Percentiles rank a stretch among this genome's conserved stretches.
Conservation (phyloP, 1,140 invertebrate species). For the Ephestia elutella region DNA sequence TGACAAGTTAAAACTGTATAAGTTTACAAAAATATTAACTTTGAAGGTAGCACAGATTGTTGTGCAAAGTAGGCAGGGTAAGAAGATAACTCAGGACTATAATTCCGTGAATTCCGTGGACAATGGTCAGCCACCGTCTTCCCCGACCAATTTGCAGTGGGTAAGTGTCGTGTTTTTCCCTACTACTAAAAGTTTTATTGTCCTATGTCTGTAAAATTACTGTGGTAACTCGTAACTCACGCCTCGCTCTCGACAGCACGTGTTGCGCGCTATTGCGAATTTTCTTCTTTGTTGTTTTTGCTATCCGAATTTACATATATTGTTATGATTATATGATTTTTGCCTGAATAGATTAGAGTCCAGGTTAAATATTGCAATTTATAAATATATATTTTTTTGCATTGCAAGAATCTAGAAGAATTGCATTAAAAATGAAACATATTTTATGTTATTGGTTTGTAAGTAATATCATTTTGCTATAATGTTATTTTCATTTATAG, state of each 20-base stretch:
- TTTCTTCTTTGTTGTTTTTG: background rate
- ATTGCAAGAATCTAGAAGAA: too few species aligned
- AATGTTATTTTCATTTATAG: slow-evolving; percentile 26
- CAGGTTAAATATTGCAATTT: too few species aligned
- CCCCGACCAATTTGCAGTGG: slow-evolving; percentile 48
- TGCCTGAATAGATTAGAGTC: too few species aligned
- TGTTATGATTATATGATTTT: too few species aligned
- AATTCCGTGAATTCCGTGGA: slow-evolving; percentile 37
- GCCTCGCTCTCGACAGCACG: background rate
- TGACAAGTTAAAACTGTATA: slow-evolving; percentile 51
- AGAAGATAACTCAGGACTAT: slow-evolving; percentile 52
- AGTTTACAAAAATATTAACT: slow-evolving; percentile 60
- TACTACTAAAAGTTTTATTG: slow-evolving; percentile 4
- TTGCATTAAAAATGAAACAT: too few species aligned
- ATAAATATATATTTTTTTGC: too few species aligned
- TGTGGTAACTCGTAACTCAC: too few species aligned
- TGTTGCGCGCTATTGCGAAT: background rate
- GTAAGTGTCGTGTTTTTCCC: slow-evolving; percentile 28
- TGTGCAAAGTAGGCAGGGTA: slow-evolving; percentile 63
- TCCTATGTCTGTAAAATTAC: background rate
- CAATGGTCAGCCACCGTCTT: slow-evolving; percentile 35
- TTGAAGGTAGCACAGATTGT: slow-evolving; percentile 64
- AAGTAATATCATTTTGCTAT: too few species aligned
- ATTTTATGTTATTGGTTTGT: too few species aligned
- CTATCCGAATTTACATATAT: background rate